Evolutionary conservation across 1,140 invertebrate species (phyloP).

Genomic region (Asbolus verrucosus): DNA sequence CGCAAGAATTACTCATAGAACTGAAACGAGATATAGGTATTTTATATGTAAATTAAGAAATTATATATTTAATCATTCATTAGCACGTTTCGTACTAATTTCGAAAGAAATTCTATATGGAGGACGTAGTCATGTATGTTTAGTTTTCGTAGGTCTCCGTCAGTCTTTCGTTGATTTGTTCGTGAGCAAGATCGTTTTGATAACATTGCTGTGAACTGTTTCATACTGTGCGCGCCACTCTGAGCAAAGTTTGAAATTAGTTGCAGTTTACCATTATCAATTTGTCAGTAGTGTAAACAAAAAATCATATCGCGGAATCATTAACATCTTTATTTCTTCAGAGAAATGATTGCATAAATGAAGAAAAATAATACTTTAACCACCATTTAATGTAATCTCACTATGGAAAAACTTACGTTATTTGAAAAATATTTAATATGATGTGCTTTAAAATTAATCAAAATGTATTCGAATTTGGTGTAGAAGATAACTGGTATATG

Average conservation of each 20-base stretch:
- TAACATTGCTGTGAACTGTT: neutral
- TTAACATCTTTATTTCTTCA: neutral
- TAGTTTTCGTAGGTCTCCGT: constrained; percentile 17
- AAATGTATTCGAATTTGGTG: constrained; percentile 30
- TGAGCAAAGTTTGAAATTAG: constrained; percentile 14
- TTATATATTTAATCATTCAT: neutral
- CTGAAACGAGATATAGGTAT: too few species aligned
- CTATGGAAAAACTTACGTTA: neutral
- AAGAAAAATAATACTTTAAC: constrained; percentile 1
- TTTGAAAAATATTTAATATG: constrained; percentile 3
- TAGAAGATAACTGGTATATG: constrained; percentile 27
- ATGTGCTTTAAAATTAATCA: neutral
- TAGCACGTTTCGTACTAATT: constrained; percentile 1
- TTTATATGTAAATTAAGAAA: too few species aligned
- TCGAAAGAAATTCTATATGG: constrained; percentile 1
- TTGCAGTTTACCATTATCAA: neutral
- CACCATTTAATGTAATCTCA: neutral
- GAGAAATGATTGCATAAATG: neutral
- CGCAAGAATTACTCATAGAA: too few species aligned
- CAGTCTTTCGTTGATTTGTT: constrained; percentile 31
- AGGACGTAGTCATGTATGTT: neutral
- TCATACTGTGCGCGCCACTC: constrained; percentile 12
- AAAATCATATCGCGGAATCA: constrained; percentile 1
- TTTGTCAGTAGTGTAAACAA: constrained; percentile 24
- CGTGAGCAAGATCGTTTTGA: constrained; percentile 10